These are phyloP conservation scores for Forficula auricularia DNA, from an alignment of 1,140 invertebrate genomes.

Conservation along the genomic window DNA sequence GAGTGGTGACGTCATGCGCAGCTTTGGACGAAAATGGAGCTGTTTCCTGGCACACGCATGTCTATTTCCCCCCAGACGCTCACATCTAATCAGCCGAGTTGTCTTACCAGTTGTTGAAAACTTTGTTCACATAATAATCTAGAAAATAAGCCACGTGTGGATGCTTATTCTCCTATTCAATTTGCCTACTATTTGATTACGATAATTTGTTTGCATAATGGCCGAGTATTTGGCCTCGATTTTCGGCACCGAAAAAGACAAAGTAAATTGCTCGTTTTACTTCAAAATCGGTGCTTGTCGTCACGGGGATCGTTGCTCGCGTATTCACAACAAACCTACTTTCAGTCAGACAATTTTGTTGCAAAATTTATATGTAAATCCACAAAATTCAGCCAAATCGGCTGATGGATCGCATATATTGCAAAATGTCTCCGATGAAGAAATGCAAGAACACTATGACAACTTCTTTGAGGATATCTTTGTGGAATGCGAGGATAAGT, in stretches of 20 bases:
- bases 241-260: conserved; percentile 99
- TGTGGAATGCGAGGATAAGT: conserved; percentile 95
- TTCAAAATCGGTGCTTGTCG: conserved; percentile 99
- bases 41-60: too few relatives aligned
- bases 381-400: conserved; percentile 91
- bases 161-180: too few relatives aligned
- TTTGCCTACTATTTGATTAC: too few relatives aligned
- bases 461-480: conserved; percentile 99
- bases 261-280: conserved; percentile 99
- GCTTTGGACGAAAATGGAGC: too few relatives aligned
- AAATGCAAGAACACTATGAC: conserved; percentile 98
- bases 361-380: conserved; percentile 93
- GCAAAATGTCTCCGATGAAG: conserved; percentile 84
- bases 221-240: conserved; percentile 98
- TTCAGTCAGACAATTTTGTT: conserved; percentile 90
- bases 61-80: too few relatives aligned
- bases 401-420: conserved; percentile 84
- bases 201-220: too few relatives aligned
- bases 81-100: too few relatives aligned
- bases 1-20: too few relatives aligned
- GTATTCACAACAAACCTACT: conserved; percentile 97
- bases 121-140: too few relatives aligned
- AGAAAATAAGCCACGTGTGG: too few relatives aligned
- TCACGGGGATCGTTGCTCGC: conserved; percentile 92
- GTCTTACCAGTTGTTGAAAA: too few relatives aligned